These are phyloP conservation scores for Actenoides hombroni DNA, from an alignment of 2,113 vertebrate species.

Conservation along the genomic window DNA sequence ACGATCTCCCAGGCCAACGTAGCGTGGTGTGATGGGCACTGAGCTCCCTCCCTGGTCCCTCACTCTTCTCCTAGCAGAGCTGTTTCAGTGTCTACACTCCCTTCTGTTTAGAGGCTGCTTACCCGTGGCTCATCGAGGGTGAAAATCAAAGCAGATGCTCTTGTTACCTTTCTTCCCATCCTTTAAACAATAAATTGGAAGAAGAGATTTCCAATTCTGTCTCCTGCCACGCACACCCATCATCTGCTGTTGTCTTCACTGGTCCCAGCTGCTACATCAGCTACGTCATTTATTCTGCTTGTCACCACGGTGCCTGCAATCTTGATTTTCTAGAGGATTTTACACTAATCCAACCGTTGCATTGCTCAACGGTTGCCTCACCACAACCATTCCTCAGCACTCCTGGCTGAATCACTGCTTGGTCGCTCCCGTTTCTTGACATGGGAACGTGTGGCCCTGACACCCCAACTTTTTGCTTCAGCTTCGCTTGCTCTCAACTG, in stretches of 20 bases:
- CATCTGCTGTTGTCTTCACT: neutral
- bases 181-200: neutral
- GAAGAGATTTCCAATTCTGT: neutral
- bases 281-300: neutral
- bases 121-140: neutral
- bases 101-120: neutral
- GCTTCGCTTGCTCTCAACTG: neutral
- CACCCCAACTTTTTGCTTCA: neutral
- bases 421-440: neutral
- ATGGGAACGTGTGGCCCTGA: neutral
- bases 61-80: neutral
- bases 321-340: neutral
- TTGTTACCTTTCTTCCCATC: neutral
- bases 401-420: neutral
- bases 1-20: neutral
- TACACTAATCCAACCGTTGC: neutral
- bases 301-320: neutral
- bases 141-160: neutral
- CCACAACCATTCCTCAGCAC: neutral
- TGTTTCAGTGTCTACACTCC: neutral
- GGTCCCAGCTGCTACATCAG: neutral
- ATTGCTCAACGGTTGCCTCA: constrained; percentile 11
- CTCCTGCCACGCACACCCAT: neutral
- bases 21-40: rapidly evolving
- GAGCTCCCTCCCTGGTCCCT: neutral